These are phyloP conservation scores for Apamea anceps DNA, from an alignment of 2,888 invertebrate species.

Conservation along the genomic window DNA sequence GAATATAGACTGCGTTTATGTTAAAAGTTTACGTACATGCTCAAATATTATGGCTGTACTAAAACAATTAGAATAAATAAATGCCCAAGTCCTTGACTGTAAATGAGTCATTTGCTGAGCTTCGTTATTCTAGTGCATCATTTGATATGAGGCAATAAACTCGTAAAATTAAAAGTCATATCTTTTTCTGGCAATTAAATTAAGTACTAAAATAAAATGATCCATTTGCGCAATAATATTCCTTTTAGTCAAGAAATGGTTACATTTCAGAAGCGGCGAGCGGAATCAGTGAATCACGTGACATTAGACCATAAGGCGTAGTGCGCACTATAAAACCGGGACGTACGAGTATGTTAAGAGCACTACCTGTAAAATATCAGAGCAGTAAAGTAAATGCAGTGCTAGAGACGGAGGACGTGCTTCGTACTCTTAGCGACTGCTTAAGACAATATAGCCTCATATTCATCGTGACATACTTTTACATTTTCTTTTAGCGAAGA, in stretches of 20 bases:
- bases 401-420: conserved; percentile 83
- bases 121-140: conserved; percentile 1
- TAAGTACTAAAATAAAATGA: conserved; percentile 12
- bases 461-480: conserved; percentile 67
- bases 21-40: conserved; percentile 22
- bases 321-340: conserved; percentile 87
- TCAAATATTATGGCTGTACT: conserved; percentile 1
- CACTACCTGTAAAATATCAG: conserved; percentile 90
- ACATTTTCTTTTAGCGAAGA: conserved; percentile 50
- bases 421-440: conserved; percentile 72
- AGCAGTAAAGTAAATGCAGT: conserved; percentile 90
- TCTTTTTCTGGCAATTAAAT: conserved; percentile 21
- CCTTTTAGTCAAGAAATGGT: conserved; percentile 50
- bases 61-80: conserved; percentile 13
- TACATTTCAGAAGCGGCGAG: conserved; percentile 57
- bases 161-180: conserved; percentile 33
- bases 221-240: conserved; percentile 43
- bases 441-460: conserved; percentile 68
- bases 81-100: neutral
- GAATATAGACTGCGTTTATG: conserved; percentile 63
- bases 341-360: conserved; percentile 86
- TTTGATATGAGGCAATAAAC: conserved; percentile 14
- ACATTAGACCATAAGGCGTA: conserved; percentile 88
- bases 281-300: conserved; percentile 85
- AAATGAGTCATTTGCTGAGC: conserved; percentile 5